Evolutionary conservation across 2,888 invertebrate species (phyloP).

Genomic region (Morpho deidamia): DNA sequence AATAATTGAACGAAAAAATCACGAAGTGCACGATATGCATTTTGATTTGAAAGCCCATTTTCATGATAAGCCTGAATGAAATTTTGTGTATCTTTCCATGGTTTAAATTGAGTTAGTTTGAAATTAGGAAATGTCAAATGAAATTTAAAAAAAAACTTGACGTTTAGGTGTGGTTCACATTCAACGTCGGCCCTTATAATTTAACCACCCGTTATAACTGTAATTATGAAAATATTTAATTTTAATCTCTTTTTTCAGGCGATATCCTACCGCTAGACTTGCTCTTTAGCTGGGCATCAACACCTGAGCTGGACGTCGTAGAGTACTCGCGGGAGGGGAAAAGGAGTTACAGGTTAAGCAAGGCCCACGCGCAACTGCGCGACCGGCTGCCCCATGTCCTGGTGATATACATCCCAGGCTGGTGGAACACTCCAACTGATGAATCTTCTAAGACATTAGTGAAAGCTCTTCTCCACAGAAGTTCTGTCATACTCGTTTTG

Average conservation of each 20-base stretch:
- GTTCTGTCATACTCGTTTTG: conserved; percentile 44
- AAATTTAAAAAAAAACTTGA: too few relatives aligned
- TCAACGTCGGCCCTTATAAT: too few relatives aligned
- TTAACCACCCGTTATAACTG: too few relatives aligned
- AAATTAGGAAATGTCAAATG: too few relatives aligned
- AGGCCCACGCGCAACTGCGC: conserved; percentile 38
- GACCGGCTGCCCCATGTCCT: conserved; percentile 28
- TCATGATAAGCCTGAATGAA: too few relatives aligned
- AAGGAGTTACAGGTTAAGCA: conserved; percentile 34
- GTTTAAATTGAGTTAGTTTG: too few relatives aligned
- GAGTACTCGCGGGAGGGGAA: conserved; percentile 34
- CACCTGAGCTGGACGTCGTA: conserved; percentile 42
- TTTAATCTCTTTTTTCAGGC: conserved; percentile 53
- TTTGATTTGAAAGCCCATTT: too few relatives aligned
- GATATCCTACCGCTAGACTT: conserved; percentile 52
- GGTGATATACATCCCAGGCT: conserved; percentile 60
- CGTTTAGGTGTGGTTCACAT: too few relatives aligned
- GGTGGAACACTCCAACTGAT: conserved; percentile 63
- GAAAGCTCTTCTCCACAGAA: conserved; percentile 42
- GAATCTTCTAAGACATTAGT: conserved; percentile 50
- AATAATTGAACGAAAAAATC: too few relatives aligned
- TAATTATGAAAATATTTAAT: too few relatives aligned
- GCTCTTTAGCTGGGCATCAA: conserved; percentile 40
- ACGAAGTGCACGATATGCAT: too few relatives aligned
- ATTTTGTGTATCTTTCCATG: too few relatives aligned